These are phyloP conservation scores for Halichondria panicea DNA, from an alignment of 37 sponge, comb jelly and placozoan species.

Conservation along the genomic window DNA sequence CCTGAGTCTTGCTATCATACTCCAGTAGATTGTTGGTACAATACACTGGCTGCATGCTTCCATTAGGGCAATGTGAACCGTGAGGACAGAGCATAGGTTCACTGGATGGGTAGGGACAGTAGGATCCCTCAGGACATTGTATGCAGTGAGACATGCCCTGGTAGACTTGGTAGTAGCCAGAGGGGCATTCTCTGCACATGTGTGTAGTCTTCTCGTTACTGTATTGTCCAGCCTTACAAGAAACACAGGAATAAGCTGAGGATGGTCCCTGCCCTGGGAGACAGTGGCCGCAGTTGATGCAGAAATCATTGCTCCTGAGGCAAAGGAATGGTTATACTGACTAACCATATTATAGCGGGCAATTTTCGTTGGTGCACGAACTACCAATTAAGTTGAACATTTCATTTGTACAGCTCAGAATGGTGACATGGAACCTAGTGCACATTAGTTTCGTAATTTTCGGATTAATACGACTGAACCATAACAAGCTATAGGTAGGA, in stretches of 20 bases:
- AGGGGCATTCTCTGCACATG: background rate
- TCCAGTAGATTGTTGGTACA: slow-evolving; percentile 1
- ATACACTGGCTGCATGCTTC: background rate
- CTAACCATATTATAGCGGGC: too few relatives aligned
- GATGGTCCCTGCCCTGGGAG: too few relatives aligned
- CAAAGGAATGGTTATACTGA: too few relatives aligned
- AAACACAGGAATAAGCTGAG: background rate
- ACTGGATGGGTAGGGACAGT: slow-evolving; percentile 3
- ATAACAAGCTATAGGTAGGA: too few relatives aligned
- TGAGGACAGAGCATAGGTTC: background rate
- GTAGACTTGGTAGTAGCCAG: slow-evolving; percentile 10
- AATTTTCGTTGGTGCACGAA: too few relatives aligned
- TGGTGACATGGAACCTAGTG: too few relatives aligned
- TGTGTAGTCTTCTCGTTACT: background rate
- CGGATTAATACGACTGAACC: too few relatives aligned
- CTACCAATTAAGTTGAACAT: too few relatives aligned
- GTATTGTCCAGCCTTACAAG: background rate
- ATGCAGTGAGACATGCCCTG: background rate
- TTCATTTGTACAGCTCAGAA: too few relatives aligned
- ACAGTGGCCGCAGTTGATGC: too few relatives aligned
- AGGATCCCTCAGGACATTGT: slow-evolving; percentile 5
- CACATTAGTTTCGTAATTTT: too few relatives aligned
- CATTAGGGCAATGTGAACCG: slow-evolving; percentile 1
- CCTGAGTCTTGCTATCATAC: background rate
- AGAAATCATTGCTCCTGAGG: too few relatives aligned